Conservation (phyloP, 2,888 invertebrate genomes). For the Clepsis dumicolana region DNA sequence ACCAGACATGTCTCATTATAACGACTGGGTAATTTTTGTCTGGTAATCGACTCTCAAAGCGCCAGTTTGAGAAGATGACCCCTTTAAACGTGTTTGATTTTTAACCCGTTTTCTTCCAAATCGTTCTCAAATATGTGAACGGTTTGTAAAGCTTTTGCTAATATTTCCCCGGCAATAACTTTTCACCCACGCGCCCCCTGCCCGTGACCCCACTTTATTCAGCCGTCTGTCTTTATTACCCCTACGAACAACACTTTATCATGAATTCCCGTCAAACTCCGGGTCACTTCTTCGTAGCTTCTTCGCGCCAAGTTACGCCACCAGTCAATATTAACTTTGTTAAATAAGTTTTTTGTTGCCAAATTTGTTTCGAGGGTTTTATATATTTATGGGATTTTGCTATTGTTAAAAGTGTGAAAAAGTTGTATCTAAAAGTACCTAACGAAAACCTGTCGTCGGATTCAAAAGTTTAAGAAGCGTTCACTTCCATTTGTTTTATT, state of each 20-base stretch:
- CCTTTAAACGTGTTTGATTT: too few species aligned
- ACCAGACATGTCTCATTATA: too few species aligned
- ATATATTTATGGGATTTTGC: conserved; percentile 8
- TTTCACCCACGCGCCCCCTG: neutral
- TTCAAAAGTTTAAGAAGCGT: neutral
- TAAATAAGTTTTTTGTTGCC: conserved; percentile 14
- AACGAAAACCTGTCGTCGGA: too few species aligned
- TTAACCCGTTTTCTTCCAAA: too few species aligned
- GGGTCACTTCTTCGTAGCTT: conserved; percentile 29
- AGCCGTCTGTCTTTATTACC: conserved; percentile 39
- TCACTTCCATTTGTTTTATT: too few species aligned
- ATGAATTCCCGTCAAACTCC: conserved; percentile 34
- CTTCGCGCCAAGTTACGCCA: conserved; percentile 15
- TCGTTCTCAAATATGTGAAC: too few species aligned
- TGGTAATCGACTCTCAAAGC: too few species aligned
- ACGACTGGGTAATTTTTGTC: too few species aligned
- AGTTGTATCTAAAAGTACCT: too few species aligned
- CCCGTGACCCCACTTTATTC: conserved; percentile 29
- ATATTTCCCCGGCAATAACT: neutral
- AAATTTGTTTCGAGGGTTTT: conserved; percentile 12
- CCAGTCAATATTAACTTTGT: conserved; percentile 31
- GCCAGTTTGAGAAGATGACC: too few species aligned
- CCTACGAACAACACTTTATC: conserved; percentile 40
- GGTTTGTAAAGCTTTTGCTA: too few species aligned
- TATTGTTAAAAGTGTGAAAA: neutral